Conservation (phyloP, 2,113 vertebrate genomes). For the Sporophila hypoxantha region DNA sequence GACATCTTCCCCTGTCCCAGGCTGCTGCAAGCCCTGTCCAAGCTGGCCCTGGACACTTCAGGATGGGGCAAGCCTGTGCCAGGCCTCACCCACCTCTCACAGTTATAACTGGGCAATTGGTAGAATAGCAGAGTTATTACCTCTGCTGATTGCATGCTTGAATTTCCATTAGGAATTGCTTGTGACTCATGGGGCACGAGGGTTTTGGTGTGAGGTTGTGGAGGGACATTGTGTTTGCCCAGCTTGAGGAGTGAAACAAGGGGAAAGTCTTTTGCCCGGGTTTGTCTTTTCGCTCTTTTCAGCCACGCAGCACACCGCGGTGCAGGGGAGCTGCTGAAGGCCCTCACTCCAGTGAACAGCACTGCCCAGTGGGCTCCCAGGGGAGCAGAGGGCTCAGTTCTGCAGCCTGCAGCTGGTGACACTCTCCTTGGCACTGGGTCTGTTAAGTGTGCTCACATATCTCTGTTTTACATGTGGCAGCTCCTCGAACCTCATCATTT, state of each 20-base stretch:
- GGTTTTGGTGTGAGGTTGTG: neutral
- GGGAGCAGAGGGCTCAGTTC: neutral
- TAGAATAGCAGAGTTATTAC: fast-evolving
- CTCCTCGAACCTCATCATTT: slow-evolving; percentile 22
- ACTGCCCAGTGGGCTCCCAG: neutral
- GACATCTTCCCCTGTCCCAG: neutral
- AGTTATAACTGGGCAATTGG: neutral
- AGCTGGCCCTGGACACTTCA: neutral
- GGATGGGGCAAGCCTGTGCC: neutral
- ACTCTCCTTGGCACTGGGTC: neutral
- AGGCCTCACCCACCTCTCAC: neutral
- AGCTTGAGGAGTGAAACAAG: neutral
- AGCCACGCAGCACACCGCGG: neutral
- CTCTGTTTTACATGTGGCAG: neutral
- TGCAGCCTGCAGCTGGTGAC: neutral
- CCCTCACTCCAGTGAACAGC: fast-evolving
- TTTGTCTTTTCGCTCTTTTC: fast-evolving
- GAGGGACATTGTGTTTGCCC: neutral
- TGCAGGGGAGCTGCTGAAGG: neutral
- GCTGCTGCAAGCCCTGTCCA: neutral
- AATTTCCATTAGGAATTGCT: neutral
- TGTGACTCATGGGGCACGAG: fast-evolving
- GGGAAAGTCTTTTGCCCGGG: neutral
- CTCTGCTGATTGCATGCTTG: neutral
- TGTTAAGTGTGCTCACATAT: neutral